Base-by-base conservation (phyloP, 2,113 vertebrate genomes). In the Pycnonotus jocosus region DNA sequence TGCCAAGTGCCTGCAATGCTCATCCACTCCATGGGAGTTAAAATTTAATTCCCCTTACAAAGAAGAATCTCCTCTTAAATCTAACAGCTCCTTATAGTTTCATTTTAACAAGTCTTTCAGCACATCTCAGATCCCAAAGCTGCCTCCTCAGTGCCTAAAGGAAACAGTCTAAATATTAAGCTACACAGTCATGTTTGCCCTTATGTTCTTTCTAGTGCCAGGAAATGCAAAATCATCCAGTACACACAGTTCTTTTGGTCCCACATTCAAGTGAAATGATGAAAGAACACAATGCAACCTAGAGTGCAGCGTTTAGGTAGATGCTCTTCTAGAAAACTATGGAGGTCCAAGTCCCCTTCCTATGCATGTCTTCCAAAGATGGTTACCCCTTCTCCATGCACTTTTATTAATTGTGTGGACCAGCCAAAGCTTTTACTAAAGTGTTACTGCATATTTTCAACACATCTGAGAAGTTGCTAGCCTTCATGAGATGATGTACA, bases 291-390 rank as follows among this genome's bases (percentile, higher is more conserved):
- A 40, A 4, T 1, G 5, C 22, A 66, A 66, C 9, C 25, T 33
- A 58, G 3, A 12, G 27, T 0, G 1, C 1, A 45, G 12, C 2
- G 15, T 27, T 77, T 12, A 72, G 33, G 24, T 2, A 68, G 27
- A n/a, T 2, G 1, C 4, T 60, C 10, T 74, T 33, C 57, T 24
- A 74, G 51, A 50, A 85, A 78, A 64, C 4, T 6, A 58, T 2
- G 5, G 72, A 73, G 4, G 15, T 70, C 56, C 9, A 19, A 78
- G 27, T 15, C 8, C 40, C 28, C 37, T 57, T 88, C 68, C 28
- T 12, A n/a, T 15, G n/a, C 21, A 53, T 4, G 1, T 19, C 30
- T 62, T 88, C 37, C 48, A 74, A 60, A 85, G 27, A 51, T 0
- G 2, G 42, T 23, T 68, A 71, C 3, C 25, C 11, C 11, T 91